These are phyloP conservation scores for Bombycilla garrulus DNA, from an alignment of 2,113 vertebrate species.

Conservation along the genomic window DNA sequence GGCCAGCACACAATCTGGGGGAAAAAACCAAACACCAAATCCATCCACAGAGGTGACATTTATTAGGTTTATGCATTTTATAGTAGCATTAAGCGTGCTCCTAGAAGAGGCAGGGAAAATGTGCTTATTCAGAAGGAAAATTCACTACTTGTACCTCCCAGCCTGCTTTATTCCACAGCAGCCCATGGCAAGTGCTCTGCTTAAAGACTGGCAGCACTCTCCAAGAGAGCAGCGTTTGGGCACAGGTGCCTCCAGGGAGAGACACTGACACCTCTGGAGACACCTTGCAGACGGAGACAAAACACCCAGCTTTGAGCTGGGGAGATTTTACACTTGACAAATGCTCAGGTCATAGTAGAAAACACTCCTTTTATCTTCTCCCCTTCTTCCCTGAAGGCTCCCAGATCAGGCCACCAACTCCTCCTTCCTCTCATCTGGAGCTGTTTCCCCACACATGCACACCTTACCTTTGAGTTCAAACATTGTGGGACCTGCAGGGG, in stretches of 20 bases:
- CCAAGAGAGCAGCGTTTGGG: background rate
- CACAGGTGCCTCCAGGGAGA: background rate
- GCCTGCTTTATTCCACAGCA: background rate
- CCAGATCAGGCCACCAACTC: background rate
- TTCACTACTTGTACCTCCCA: background rate
- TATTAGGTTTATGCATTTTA: slow-evolving; percentile 40
- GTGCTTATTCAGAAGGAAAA: slow-evolving; percentile 27
- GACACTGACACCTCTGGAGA: accelerated
- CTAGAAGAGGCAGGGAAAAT: background rate
- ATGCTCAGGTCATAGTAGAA: background rate
- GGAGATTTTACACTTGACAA: background rate
- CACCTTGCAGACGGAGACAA: background rate
- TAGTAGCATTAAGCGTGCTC: background rate
- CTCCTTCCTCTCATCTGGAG: background rate
- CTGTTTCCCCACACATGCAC: background rate
- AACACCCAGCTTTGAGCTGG: background rate
- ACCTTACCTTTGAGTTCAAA: background rate
- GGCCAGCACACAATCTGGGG: background rate
- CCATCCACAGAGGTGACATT: slow-evolving; percentile 21
- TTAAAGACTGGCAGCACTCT: background rate
- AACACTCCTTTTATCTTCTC: background rate
- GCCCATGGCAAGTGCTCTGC: background rate
- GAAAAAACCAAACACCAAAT: background rate
- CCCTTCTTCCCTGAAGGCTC: background rate
- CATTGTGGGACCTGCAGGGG: accelerated